Evolutionary conservation across 2,888 invertebrate species (phyloP), one percentile per base, ranked within the genome.

Genomic region (Eurytoma adleriae): DNA sequence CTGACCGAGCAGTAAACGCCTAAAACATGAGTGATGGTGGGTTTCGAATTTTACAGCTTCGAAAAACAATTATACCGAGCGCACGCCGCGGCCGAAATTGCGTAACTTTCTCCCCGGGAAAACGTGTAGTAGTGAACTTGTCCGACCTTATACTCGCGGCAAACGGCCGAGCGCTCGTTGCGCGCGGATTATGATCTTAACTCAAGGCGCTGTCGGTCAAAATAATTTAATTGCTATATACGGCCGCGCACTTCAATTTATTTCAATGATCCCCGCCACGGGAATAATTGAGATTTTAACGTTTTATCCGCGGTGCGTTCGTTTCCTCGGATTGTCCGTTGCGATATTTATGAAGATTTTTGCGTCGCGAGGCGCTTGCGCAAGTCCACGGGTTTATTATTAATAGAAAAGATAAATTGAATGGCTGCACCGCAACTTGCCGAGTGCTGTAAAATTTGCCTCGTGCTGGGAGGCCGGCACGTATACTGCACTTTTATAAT

Each of bases 141-240:
- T 48, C 50, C 5, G 50, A 18, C 56, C 40, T 54, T 56, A 30
- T 24, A 24, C 24, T 24, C 24, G 24, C 24, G 24, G 24, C 24
- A 24, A 24, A 24, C 24, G 24, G 24, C 24, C 18, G 27, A n/a
- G 3, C 40, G 13, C 67, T 74, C 16, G 30, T 76, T 40, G 62
- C 62, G 10, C 13, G 67, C 18, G 69, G 52, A 64, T 70, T 70
- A 69, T 77, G 70, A 77, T 70, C 62, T 48, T 12, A 1, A 16
- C 40, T 30, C 30, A 18, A 30, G 1, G 48, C 14, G 57, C 56
- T 70, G 69, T 56, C 76, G 40, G 69, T 77, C 64, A 70, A 56
- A 70, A 50, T 77, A 64, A 70, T 77, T 70, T 69, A 70, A 77
- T 77, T 57, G 56, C 69, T 27, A 24, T 67, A 24, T 52, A 67